Conservation (phyloP, 2,797 vertebrate species). For the Ambastaia sidthimunki region DNA sequence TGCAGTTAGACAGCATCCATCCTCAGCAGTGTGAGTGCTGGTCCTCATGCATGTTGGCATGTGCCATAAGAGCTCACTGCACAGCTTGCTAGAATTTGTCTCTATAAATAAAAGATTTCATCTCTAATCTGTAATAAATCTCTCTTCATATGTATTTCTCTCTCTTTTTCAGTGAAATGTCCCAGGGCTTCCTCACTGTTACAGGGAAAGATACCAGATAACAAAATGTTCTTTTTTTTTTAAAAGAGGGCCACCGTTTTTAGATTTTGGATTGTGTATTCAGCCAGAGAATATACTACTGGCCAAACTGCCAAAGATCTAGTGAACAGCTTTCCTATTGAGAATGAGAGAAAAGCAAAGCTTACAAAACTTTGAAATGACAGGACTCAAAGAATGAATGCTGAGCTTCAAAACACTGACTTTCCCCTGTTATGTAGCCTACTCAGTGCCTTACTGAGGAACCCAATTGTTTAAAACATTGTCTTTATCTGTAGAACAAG, state of each 20-base stretch:
- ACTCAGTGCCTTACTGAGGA: slow-evolving; percentile 11
- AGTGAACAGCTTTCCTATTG: slow-evolving; percentile 11
- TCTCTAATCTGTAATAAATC: slow-evolving; percentile 45
- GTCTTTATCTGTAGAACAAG: slow-evolving; percentile 3
- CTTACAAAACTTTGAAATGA: slow-evolving; percentile 17
- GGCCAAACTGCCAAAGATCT: slow-evolving; percentile 33
- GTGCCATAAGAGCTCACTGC: slow-evolving; percentile 43
- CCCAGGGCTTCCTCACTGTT: slow-evolving; percentile 45
- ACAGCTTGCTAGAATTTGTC: slow-evolving; percentile 54
- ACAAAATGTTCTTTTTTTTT: slow-evolving; percentile 44
- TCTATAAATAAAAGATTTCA: slow-evolving; percentile 60
- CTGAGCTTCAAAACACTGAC: background rate
- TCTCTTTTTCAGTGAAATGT: slow-evolving; percentile 26
- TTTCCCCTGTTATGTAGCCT: background rate
- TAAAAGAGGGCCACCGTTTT: slow-evolving; percentile 28
- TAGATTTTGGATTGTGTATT: slow-evolving; percentile 35
- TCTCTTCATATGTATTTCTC: slow-evolving; percentile 23
- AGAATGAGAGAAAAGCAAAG: background rate
- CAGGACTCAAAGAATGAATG: slow-evolving; percentile 16
- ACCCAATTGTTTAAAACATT: slow-evolving; percentile 15
- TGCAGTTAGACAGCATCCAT: slow-evolving; percentile 32
- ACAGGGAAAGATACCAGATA: slow-evolving; percentile 39
- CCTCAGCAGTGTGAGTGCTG: slow-evolving; percentile 23
- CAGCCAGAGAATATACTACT: slow-evolving; percentile 30
- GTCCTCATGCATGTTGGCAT: slow-evolving; percentile 43